Percentiles rank a stretch among this genome's conserved stretches.
These are phyloP conservation scores for Cyanoramphus novaezelandiae DNA, from an alignment of 2,113 vertebrate genomes.

Conservation along the genomic window DNA sequence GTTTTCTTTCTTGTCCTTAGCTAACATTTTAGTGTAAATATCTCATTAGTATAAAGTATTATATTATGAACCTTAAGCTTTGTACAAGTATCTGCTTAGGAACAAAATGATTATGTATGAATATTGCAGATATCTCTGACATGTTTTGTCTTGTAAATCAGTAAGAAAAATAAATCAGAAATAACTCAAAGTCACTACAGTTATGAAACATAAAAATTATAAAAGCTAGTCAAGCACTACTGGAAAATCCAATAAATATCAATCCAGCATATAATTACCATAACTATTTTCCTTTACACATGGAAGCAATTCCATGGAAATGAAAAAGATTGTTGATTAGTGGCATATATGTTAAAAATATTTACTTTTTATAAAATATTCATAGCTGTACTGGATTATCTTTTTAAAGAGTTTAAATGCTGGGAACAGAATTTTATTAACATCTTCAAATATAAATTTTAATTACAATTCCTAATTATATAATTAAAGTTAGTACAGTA, in stretches of 20 bases:
- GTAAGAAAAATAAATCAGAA: background rate
- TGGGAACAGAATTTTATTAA: background rate
- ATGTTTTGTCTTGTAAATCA: background rate
- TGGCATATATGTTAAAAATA: background rate
- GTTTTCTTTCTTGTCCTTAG: background rate
- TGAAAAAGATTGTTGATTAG: background rate
- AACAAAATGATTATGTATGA: background rate
- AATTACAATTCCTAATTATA: background rate
- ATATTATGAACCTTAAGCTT: background rate
- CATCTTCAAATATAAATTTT: background rate
- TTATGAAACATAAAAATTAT: background rate
- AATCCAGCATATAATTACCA: background rate
- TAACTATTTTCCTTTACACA: background rate
- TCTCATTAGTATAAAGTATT: background rate
- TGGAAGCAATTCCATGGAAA: background rate
- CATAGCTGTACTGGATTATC: background rate
- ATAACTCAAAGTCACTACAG: background rate
- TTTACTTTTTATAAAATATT: background rate
- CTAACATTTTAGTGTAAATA: background rate
- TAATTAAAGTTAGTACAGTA: constrained; percentile 14
- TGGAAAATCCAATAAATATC: background rate
- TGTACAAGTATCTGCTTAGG: background rate
- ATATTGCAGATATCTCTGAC: background rate
- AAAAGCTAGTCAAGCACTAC: background rate
- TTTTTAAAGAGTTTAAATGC: background rate